Conservation (phyloP, 2,797 vertebrate genomes). For the Delichon dasypus region DNA sequence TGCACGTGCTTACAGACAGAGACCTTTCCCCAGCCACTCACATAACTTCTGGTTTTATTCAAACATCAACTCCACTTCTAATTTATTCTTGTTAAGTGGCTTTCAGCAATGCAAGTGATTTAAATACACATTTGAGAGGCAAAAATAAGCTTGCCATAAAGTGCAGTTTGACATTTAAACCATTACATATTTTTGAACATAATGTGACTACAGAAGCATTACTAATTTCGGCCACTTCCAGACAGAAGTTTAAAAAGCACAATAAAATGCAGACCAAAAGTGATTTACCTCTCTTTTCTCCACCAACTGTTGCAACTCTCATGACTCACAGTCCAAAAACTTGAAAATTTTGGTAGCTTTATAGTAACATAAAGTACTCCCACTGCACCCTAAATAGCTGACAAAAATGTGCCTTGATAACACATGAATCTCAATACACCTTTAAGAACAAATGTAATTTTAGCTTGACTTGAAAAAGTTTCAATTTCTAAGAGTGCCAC, state of each 20-base stretch:
- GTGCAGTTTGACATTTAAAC: not conserved
- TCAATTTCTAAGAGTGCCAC: not conserved
- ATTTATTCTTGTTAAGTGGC: not conserved
- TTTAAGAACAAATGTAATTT: not conserved
- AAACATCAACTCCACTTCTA: not conserved
- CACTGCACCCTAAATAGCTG: not conserved
- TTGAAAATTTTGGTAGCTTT: not conserved
- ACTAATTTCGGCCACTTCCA: not conserved
- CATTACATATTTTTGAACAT: not conserved
- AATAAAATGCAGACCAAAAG: not conserved
- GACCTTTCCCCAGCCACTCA: not conserved
- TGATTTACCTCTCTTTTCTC: not conserved
- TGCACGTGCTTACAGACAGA: not conserved
- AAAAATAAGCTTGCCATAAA: not conserved
- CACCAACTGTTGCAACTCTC: not conserved
- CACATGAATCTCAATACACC: not conserved
- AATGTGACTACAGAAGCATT: not conserved
- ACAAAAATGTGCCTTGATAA: not conserved
- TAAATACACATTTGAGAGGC: not conserved
- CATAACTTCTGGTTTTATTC: not conserved
- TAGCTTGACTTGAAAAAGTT: not conserved
- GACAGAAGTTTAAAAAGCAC: not conserved
- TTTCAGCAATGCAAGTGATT: constrained; percentile 4
- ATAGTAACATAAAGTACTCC: not conserved
- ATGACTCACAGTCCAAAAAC: not conserved